These are phyloP conservation scores for Orthosia gothica DNA, from an alignment of 2,888 invertebrate species.

Conservation along the genomic window DNA sequence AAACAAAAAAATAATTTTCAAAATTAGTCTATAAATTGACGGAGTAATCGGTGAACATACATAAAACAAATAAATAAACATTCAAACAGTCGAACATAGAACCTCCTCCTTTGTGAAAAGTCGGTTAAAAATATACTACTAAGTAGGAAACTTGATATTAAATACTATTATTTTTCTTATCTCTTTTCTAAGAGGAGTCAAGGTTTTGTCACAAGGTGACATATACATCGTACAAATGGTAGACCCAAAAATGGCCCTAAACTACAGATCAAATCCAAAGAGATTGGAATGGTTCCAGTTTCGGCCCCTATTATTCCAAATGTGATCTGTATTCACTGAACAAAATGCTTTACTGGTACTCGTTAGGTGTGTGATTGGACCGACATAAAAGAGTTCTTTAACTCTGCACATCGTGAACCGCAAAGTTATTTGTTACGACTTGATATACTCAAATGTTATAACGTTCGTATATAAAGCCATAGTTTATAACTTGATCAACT, in stretches of 20 bases:
- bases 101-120: too few relatives aligned
- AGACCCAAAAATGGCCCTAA: conserved; percentile 39
- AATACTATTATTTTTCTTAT: background rate
- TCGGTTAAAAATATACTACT: background rate
- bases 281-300: conserved; percentile 64
- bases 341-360: conserved; percentile 55
- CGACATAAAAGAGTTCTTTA: conserved; percentile 50
- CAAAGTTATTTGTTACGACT: conserved; percentile 15
- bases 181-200: background rate
- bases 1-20: too few relatives aligned
- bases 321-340: conserved; percentile 62
- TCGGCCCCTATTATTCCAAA: conserved; percentile 57
- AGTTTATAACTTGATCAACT: conserved; percentile 10
- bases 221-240: conserved; percentile 30
- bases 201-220: conserved; percentile 21
- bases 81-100: too few relatives aligned
- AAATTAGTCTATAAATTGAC: too few relatives aligned
- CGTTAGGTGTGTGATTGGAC: conserved; percentile 60
- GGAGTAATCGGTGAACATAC: too few relatives aligned
- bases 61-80: too few relatives aligned
- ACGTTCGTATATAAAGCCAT: background rate
- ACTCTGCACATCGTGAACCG: conserved; percentile 20
- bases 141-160: background rate
- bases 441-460: conserved; percentile 7
- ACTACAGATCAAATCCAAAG: conserved; percentile 49